A percentile compares a stretch with the other conserved stretches of the same genome.
Evolutionary conservation across 2,888 invertebrate genomes (phyloP).

Genomic region (Gymnocheta viridis): DNA sequence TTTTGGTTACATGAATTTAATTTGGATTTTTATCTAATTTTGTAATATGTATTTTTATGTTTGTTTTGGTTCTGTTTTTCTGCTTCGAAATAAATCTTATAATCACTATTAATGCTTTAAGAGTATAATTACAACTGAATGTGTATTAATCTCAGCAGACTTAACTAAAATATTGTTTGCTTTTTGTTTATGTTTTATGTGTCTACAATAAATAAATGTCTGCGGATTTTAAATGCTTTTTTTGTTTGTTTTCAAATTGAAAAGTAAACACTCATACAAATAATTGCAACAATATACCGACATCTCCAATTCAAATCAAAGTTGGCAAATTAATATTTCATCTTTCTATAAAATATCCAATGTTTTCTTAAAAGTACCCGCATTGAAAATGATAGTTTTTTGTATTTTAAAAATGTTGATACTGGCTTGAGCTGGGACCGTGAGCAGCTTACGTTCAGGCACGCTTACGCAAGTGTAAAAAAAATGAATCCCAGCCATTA

Average conservation of each 20-base stretch:
- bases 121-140: conserved; percentile 50
- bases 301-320: too few species aligned
- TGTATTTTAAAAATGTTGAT: too few species aligned
- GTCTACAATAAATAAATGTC: not conserved
- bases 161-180: conserved; percentile 3
- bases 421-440: too few species aligned
- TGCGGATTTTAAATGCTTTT: not conserved
- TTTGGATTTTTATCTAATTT: not conserved
- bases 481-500: too few species aligned
- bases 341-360: too few species aligned
- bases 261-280: not conserved
- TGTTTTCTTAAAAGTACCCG: too few species aligned
- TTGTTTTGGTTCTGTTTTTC: not conserved
- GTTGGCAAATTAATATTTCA: too few species aligned
- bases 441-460: too few species aligned
- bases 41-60: not conserved
- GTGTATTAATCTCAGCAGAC: conserved; percentile 11
- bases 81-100: too few species aligned
- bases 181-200: not conserved
- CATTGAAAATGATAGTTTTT: too few species aligned
- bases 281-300: not conserved
- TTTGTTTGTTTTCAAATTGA: not conserved
- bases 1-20: conserved; percentile 2
- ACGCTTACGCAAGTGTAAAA: too few species aligned
- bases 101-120: conserved; percentile 29